Evolutionary conservation across 2,888 invertebrate species (phyloP), one percentile per base, ranked within the genome.

Genomic region (Galerucella pusilla): DNA sequence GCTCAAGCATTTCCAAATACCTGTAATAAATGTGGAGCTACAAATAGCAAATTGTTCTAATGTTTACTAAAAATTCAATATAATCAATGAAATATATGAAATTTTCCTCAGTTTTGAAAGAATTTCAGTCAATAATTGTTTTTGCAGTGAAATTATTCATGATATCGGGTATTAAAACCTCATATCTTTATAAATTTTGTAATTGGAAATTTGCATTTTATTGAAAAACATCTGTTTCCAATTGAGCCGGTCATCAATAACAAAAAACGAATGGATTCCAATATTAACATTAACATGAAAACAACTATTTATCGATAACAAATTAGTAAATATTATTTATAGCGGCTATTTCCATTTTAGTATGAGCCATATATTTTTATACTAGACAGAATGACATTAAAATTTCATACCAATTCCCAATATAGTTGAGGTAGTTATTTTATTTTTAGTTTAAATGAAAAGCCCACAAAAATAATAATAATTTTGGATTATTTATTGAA

Each of bases 321-420:
- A 76, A 78, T 76, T 78, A 76, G 73, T 71, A 46, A 60, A 60
- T 68, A 73, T 78, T 75, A 76, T 78, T 78, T 76, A 78, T 74
- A 52, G 63, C 57, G 28, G 42, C 65, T 49, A 74, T 74, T 59
- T 54, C 57, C 71, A 75, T 64, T 69, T 42, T 16, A 66, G 25
- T 46, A 35, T 46, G n/a, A 64, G 64, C 68, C 1, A 65, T 73
- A 69, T 59, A 73, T 73, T 46, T 52, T 64, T 35, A 54, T 69
- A 46, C 16, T 46, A n/a, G 73, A 73, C 64, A 68, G 64, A n/a
- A 46, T 46, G 59, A 69, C 68, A 73, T 16, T 61, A 45, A 65
- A 63, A 68, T 73, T 68, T 73, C 52, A 63, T 46, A 45, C 42
- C 64, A 52, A 46, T 71, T 63, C 35, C 49, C 25, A 20, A 59